These are phyloP conservation scores for Ctenosaura bakeri DNA, from an alignment of 2,797 vertebrate genomes.

Conservation along the genomic window DNA sequence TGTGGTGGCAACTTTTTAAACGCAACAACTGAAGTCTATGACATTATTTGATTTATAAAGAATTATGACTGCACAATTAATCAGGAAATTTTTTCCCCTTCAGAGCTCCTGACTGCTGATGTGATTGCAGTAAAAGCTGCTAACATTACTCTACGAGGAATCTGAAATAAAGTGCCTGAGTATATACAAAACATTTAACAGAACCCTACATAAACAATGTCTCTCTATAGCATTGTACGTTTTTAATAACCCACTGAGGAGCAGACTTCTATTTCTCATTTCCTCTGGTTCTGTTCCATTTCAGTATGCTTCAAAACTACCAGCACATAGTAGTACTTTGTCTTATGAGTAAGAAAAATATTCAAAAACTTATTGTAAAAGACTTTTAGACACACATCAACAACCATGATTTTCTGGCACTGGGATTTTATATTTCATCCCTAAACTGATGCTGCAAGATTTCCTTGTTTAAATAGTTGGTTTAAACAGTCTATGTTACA, in stretches of 20 bases:
- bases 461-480: neutral
- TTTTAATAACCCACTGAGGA: slow-evolving; percentile 16
- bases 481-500: slow-evolving; percentile 33
- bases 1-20: slow-evolving; percentile 54
- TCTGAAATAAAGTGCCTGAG: slow-evolving; percentile 18
- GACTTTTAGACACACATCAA: slow-evolving; percentile 41
- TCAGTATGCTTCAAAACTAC: slow-evolving; percentile 21
- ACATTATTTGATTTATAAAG: slow-evolving; percentile 59
- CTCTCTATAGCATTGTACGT: neutral
- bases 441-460: slow-evolving; percentile 33
- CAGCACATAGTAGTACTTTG: neutral
- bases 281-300: neutral
- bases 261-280: neutral
- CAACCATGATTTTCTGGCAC: slow-evolving; percentile 39
- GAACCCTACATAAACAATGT: slow-evolving; percentile 33
- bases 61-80: slow-evolving; percentile 57
- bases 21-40: slow-evolving; percentile 45
- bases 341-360: neutral
- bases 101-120: slow-evolving; percentile 53
- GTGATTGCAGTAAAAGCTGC: slow-evolving; percentile 51
- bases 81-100: slow-evolving; percentile 49
- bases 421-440: slow-evolving; percentile 47
- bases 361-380: neutral
- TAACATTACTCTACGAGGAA: slow-evolving; percentile 46
- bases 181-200: slow-evolving; percentile 36